Conservation (phyloP, 2,797 vertebrate species). For the Aldrovandia affinis region DNA sequence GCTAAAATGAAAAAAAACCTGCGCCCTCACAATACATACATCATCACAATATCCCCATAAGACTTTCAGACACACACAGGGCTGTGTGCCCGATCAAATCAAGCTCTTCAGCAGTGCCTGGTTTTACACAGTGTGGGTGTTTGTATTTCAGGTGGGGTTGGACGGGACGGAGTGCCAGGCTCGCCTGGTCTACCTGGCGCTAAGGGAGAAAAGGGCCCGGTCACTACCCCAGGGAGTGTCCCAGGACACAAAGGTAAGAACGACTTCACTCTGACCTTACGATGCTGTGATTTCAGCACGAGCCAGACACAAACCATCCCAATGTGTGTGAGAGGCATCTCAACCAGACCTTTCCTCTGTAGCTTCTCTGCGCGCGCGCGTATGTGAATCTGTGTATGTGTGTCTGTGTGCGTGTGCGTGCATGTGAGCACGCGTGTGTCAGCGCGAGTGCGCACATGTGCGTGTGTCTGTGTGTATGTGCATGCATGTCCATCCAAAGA, state of each 20-base stretch:
- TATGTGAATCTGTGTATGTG: not conserved
- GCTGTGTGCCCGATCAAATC: not conserved
- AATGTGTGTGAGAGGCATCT: not conserved
- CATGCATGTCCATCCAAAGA: slow-evolving; percentile 41
- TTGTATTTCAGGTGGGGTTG: not conserved
- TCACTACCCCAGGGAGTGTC: slow-evolving; percentile 56
- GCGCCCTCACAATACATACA: no score
- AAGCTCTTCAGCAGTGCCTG: not conserved
- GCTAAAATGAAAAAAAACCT: no score
- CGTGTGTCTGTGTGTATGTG: no score
- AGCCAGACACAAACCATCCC: not conserved
- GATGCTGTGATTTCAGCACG: not conserved
- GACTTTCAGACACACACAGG: no score
- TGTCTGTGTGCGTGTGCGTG: slow-evolving; percentile 36
- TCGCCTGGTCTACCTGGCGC: not conserved
- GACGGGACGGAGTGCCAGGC: not conserved
- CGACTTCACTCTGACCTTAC: not conserved
- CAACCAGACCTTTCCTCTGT: not conserved
- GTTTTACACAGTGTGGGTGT: not conserved
- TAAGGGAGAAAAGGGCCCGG: slow-evolving; percentile 65
- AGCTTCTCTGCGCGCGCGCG: not conserved
- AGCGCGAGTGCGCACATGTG: slow-evolving; percentile 39
- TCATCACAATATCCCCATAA: no score
- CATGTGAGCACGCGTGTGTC: slow-evolving; percentile 34
- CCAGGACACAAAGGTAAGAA: slow-evolving; percentile 51